A percentile compares a stretch with the other conserved stretches of the same genome.
Conservation (phyloP, 2,113 vertebrate species). For the Regulus satrapa region DNA sequence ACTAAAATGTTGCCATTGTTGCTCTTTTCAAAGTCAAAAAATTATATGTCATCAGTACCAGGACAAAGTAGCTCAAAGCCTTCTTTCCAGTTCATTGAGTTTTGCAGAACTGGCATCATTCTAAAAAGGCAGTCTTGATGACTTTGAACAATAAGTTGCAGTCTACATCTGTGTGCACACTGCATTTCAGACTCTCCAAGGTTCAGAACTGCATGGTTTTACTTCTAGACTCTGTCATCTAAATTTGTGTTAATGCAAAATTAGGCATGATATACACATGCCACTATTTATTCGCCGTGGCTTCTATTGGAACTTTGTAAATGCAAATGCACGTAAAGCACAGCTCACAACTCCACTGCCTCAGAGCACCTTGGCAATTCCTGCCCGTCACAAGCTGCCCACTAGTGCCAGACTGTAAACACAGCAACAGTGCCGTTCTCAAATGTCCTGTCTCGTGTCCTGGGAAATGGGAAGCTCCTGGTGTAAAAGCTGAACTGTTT, state of each 20-base stretch:
- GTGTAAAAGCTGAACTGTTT: background rate
- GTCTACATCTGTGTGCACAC: background rate
- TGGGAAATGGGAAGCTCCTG: background rate
- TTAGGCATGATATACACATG: background rate
- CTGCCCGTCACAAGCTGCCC: background rate
- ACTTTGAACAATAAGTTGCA: background rate
- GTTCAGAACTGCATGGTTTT: background rate
- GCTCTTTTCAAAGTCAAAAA: background rate
- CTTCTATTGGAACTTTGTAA: background rate
- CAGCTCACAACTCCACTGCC: background rate
- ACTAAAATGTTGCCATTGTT: background rate
- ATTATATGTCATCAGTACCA: background rate
- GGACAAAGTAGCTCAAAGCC: background rate
- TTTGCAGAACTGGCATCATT: background rate
- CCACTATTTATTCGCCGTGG: background rate
- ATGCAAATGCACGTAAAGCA: background rate
- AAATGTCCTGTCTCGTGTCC: background rate
- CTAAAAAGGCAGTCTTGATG: background rate
- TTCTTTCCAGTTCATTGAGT: background rate
- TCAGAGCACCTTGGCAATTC: background rate
- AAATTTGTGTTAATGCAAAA: background rate
- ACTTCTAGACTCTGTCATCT: background rate
- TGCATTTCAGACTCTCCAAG: background rate
- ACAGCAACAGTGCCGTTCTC: rapidly evolving
- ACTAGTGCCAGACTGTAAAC: background rate